Percentiles rank a stretch among this genome's conserved stretches.
phyloP scores from a whole-genome alignment of 2,797 vertebrate species.

The Pachyuromys duprasi region DNA sequence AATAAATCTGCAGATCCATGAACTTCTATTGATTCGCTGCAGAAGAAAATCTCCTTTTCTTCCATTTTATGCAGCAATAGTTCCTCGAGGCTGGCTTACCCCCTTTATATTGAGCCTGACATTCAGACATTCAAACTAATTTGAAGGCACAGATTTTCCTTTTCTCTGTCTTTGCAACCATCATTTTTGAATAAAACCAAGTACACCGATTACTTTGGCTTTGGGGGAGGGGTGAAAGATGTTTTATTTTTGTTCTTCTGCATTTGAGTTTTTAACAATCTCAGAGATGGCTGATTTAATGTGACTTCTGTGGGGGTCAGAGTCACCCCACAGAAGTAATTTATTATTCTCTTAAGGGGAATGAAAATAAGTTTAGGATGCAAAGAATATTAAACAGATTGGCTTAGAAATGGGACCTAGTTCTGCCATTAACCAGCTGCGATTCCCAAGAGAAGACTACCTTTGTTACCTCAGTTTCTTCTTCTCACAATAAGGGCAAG shows the following conservation, averaged over 20 bases:
- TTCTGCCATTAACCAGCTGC: background rate
- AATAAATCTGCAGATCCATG: slow-evolving; percentile 54
- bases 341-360: slow-evolving; percentile 43
- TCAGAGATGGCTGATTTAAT: slow-evolving; percentile 29
- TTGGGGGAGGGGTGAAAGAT: background rate
- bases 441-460: background rate
- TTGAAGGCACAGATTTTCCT: background rate
- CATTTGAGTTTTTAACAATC: slow-evolving; percentile 58
- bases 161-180: slow-evolving; percentile 39
- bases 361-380: slow-evolving; percentile 36
- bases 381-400: background rate
- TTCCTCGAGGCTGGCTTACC: background rate
- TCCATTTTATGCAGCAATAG: background rate
- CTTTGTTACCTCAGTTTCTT: background rate
- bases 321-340: slow-evolving; percentile 50
- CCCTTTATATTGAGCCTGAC: slow-evolving; percentile 19
- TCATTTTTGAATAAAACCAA: slow-evolving; percentile 54
- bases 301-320: slow-evolving; percentile 53
- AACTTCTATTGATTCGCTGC: slow-evolving; percentile 36
- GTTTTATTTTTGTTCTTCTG: slow-evolving; percentile 49
- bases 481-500: background rate
- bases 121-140: slow-evolving; percentile 52
- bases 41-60: slow-evolving; percentile 32
- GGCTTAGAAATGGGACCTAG: background rate
- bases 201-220: slow-evolving; percentile 33